phyloP scores from a whole-genome alignment of 2,797 vertebrate species.

The Monodelphis domestica region DNA sequence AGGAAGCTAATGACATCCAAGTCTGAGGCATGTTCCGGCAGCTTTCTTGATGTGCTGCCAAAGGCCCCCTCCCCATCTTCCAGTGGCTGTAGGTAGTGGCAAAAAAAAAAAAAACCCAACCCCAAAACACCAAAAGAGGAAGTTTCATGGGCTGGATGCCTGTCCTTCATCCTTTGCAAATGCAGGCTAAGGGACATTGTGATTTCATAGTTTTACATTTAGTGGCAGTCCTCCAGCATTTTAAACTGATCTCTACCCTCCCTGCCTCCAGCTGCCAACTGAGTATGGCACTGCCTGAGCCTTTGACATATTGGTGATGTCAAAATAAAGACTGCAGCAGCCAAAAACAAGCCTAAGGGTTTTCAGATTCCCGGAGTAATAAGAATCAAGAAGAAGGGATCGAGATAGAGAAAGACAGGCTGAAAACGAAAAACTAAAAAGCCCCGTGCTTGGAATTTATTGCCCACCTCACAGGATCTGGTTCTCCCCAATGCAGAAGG shows the following conservation, averaged over 20 bases:
- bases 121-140: accelerated
- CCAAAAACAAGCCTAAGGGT: not conserved
- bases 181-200: not conserved
- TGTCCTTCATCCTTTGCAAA: not conserved
- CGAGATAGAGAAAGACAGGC: not conserved
- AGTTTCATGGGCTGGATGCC: not conserved
- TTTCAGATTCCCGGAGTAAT: not conserved
- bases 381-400: not conserved
- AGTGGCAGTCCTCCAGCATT: not conserved
- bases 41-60: not conserved
- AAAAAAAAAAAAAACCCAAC: too few species aligned
- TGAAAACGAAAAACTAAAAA: not conserved
- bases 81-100: accelerated
- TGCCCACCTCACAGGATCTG: not conserved
- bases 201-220: not conserved
- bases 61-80: not conserved
- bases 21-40: not conserved
- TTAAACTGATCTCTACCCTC: not conserved
- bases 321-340: not conserved
- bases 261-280: not conserved
- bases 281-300: not conserved
- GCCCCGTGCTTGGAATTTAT: not conserved
- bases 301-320: not conserved
- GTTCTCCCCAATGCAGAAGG: not conserved
- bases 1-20: accelerated